phyloP scores from a whole-genome alignment of 2,888 invertebrate genomes.

The Hyposoter dolosus region DNA sequence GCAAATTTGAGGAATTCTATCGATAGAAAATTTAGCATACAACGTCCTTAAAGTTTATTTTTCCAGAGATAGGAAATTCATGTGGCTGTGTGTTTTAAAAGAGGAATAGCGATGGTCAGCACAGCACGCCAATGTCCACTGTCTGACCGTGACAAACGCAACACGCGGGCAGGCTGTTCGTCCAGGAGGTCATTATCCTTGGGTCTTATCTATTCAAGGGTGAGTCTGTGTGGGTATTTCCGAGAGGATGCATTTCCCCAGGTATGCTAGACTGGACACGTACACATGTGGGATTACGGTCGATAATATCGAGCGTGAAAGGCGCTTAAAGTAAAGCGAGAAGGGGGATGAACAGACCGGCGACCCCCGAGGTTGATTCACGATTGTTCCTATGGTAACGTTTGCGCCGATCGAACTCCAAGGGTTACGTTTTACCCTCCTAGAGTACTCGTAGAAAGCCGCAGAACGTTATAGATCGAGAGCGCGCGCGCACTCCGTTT shows the following conservation, averaged over 20 bases:
- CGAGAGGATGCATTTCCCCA: not conserved
- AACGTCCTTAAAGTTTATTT: too few species aligned
- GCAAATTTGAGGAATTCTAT: too few species aligned
- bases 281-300: constrained; percentile 59
- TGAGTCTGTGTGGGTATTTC: not conserved
- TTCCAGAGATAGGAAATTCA: too few species aligned
- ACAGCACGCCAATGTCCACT: constrained; percentile 57
- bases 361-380: constrained; percentile 70
- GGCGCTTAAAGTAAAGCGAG: constrained; percentile 44
- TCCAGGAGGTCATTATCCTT: constrained; percentile 81
- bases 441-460: constrained; percentile 37
- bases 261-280: constrained; percentile 14
- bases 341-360: constrained; percentile 49
- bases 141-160: constrained; percentile 70
- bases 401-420: constrained; percentile 77
- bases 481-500: constrained; percentile 53
- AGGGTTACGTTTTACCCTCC: constrained; percentile 67
- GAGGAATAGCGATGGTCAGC: constrained; percentile 53
- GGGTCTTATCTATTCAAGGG: constrained; percentile 48
- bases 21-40: too few species aligned
- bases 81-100: not conserved
- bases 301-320: constrained; percentile 80
- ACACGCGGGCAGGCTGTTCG: constrained; percentile 10
- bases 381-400: constrained; percentile 82
- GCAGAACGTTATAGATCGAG: constrained; percentile 67